Evolutionary conservation across 2,888 invertebrate genomes (phyloP).

Genomic region (Rhagonycha fulva): DNA sequence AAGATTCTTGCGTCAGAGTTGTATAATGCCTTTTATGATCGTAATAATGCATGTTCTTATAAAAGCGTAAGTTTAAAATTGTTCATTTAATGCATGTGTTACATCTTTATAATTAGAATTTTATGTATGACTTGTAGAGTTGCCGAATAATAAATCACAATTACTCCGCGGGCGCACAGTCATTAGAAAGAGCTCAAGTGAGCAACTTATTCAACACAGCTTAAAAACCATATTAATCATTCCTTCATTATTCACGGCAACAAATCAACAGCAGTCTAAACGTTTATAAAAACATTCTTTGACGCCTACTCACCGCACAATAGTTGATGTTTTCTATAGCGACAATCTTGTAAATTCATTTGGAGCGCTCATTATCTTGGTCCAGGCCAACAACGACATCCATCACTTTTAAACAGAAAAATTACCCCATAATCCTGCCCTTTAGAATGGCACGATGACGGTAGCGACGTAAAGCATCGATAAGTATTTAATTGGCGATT

Average conservation of each 20-base stretch:
- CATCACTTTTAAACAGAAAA: slow-evolving; percentile 15
- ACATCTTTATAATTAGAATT: slow-evolving; percentile 40
- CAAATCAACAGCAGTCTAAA: slow-evolving; percentile 24
- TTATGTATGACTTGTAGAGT: slow-evolving; percentile 38
- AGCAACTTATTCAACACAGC: slow-evolving; percentile 9
- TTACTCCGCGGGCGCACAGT: slow-evolving; percentile 31
- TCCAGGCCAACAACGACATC: slow-evolving; percentile 16
- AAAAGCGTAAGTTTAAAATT: slow-evolving; percentile 25
- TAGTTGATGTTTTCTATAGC: slow-evolving; percentile 26
- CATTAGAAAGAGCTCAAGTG: slow-evolving; percentile 29
- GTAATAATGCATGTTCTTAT: slow-evolving; percentile 9
- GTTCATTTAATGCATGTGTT: slow-evolving; percentile 40
- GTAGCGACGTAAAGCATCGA: slow-evolving; percentile 24
- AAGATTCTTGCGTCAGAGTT: background rate
- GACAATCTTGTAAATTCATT: slow-evolving; percentile 33
- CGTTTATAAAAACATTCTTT: slow-evolving; percentile 24
- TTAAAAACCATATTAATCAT: slow-evolving; percentile 23
- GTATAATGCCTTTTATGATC: slow-evolving; percentile 9
- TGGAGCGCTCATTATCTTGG: slow-evolving; percentile 22
- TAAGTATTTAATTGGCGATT: slow-evolving; percentile 29
- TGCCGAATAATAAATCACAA: slow-evolving; percentile 41
- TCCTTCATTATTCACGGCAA: slow-evolving; percentile 24
- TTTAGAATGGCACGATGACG: slow-evolving; percentile 14
- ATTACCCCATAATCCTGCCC: slow-evolving; percentile 13
- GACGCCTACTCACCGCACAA: slow-evolving; percentile 21